Evolutionary conservation across 2,888 invertebrate species (phyloP).

Genomic region (Entomobrya multifasciata): DNA sequence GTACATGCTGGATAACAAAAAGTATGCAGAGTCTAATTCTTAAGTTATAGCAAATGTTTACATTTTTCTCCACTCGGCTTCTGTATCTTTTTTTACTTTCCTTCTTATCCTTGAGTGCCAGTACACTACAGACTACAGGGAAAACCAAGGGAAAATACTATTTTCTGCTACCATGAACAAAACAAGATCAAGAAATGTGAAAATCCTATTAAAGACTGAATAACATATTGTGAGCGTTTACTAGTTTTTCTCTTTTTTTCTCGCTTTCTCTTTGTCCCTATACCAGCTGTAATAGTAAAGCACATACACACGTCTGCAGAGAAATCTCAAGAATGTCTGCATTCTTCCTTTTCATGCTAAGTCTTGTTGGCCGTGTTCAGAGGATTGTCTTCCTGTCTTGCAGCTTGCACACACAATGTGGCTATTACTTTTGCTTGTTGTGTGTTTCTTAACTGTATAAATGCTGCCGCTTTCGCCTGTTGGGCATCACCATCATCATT

Average conservation of each 20-base stretch:
- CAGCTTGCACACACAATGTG: not conserved
- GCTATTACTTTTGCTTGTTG: not conserved
- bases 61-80: slow-evolving; percentile 26
- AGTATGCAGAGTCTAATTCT: no score
- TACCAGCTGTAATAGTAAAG: slow-evolving; percentile 41
- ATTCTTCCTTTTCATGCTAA: slow-evolving; percentile 61
- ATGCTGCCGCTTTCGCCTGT: slow-evolving; percentile 7
- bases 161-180: slow-evolving; percentile 67
- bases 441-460: slow-evolving; percentile 33
- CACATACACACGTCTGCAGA: slow-evolving; percentile 58
- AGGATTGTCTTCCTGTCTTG: slow-evolving; percentile 60
- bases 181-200: slow-evolving; percentile 74
- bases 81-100: no score
- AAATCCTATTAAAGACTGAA: slow-evolving; percentile 67
- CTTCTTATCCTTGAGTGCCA: slow-evolving; percentile 7
- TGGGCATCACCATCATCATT: slow-evolving; percentile 35
- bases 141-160: slow-evolving; percentile 60
- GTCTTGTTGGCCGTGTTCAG: not conserved
- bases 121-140: no score
- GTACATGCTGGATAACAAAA: no score
- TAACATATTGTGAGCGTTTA: slow-evolving; percentile 71
- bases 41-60: slow-evolving; percentile 56
- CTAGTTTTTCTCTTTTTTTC: slow-evolving; percentile 49
- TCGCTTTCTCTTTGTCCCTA: no score
- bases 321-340: slow-evolving; percentile 70